Evolutionary conservation across 2,888 invertebrate genomes (phyloP), one percentile per base, ranked within the genome.

Genomic region (Eutolmus rufibarbis): DNA sequence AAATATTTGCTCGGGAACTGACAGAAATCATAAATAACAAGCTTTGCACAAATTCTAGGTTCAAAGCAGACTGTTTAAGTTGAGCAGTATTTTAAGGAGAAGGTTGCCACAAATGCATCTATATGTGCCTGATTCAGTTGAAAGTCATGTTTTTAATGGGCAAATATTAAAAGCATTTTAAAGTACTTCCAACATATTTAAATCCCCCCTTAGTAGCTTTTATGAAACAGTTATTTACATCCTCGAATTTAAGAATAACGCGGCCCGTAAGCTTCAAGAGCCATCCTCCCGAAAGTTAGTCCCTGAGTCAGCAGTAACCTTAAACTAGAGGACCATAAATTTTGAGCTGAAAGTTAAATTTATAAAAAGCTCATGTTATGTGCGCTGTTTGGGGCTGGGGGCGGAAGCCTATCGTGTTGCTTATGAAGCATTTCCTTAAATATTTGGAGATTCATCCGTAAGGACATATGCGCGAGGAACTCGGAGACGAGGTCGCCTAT

Each of bases 271-370:
- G 28, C 66, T 66, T 28, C 66, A 66, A 66, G 23, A 28, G 66
- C 66, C 19, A 51, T 51, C 66, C 66, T 28, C 66, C 43, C 2
- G 78, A 88, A 86, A 86, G 82, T 86, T 88, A 76, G 82, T 86
- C 77, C 79, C 86, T 56, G 86, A 66, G 12, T 87, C 86, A 84
- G 81, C 78, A 82, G 78, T 77, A 88, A 88, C 87, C 31, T 74
- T 74, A 85, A 87, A 84, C 79, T 85, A 87, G 78, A 87, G 51
- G 87, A 85, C 87, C 87, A 88, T 88, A 88, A 88, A 88, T 88
- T 88, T 78, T 31, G 77, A 78, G 88, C 74, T 84, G 82, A 82
- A 82, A 82, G 86, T 87, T 87, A 84, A 77, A 66, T 43, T 81
- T 57, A 79, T 77, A 84, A 87, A 88, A 88, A 87, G 87, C 84